These are phyloP conservation scores for Cromileptes altivelis DNA, from an alignment of 2,113 vertebrate genomes.

Conservation along the genomic window DNA sequence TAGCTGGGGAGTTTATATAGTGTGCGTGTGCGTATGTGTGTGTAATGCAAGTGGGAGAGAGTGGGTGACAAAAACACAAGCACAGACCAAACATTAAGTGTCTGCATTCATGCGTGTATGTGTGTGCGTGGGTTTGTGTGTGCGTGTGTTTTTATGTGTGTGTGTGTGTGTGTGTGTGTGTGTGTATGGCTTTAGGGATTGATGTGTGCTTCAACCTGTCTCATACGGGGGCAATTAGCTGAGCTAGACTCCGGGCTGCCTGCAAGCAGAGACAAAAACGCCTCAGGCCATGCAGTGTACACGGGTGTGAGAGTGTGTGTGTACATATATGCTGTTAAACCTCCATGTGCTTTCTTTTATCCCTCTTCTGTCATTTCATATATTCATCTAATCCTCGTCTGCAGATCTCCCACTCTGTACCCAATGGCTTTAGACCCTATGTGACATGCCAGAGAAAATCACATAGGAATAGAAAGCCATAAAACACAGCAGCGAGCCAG, in stretches of 20 bases:
- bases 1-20: conserved; percentile 39
- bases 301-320: conserved; percentile 30
- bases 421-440: conserved; percentile 99
- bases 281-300: conserved; percentile 62
- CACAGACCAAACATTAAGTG: conserved; percentile 56
- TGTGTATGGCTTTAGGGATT: conserved; percentile 61
- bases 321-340: conserved; percentile 49
- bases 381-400: conserved; percentile 60
- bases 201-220: conserved; percentile 60
- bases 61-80: conserved; percentile 62
- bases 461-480: conserved; percentile 99
- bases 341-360: conserved; percentile 37
- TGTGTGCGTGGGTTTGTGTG: conserved; percentile 14
- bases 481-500: conserved; percentile 93
- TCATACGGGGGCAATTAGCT: conserved; percentile 82
- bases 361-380: conserved; percentile 41
- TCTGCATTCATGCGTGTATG: conserved; percentile 29
- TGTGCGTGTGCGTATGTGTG: conserved; percentile 21
- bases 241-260: conserved; percentile 69
- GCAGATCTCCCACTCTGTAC: conserved; percentile 90
- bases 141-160: conserved; percentile 46
- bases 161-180: conserved; percentile 14
- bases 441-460: conserved; percentile 95
- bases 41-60: conserved; percentile 32
- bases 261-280: conserved; percentile 64